These are phyloP conservation scores for Synanthedon vespiformis DNA, from an alignment of 2,888 invertebrate genomes.

Conservation along the genomic window DNA sequence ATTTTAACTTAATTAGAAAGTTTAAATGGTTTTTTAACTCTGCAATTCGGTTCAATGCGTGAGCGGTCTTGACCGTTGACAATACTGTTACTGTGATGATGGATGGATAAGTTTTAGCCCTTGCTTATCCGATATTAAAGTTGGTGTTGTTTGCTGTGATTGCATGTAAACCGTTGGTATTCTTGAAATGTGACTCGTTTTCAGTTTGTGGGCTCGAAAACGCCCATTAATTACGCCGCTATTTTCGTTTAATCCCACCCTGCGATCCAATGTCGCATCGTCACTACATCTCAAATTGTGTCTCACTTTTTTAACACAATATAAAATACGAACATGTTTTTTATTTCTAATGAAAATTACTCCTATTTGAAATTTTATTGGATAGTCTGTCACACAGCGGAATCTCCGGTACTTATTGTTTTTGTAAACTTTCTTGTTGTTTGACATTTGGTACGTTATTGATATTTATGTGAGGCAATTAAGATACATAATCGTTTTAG, in stretches of 20 bases:
- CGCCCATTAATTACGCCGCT: conserved; percentile 55
- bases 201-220: conserved; percentile 47
- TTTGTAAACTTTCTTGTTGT: conserved; percentile 11
- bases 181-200: conserved; percentile 41
- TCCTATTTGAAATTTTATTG: conserved; percentile 10
- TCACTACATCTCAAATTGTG: conserved; percentile 33
- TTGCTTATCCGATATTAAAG: too few species aligned
- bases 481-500: conserved; percentile 6
- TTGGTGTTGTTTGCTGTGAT: conserved; percentile 8
- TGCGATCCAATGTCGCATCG: conserved; percentile 41
- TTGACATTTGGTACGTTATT: conserved; percentile 13
- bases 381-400: conserved; percentile 11
- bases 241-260: conserved; percentile 62
- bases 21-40: too few species aligned
- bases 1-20: too few species aligned
- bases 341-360: conserved; percentile 7
- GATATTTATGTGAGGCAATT: conserved; percentile 9
- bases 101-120: too few species aligned
- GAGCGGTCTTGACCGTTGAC: too few species aligned
- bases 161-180: conserved; percentile 21
- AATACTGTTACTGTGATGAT: too few species aligned
- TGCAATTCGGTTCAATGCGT: too few species aligned
- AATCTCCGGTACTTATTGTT: conserved; percentile 10
- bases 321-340: not conserved
- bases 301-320: conserved; percentile 3